phyloP scores from a whole-genome alignment of 2,113 vertebrate genomes.

The Seriola aureovittata region DNA sequence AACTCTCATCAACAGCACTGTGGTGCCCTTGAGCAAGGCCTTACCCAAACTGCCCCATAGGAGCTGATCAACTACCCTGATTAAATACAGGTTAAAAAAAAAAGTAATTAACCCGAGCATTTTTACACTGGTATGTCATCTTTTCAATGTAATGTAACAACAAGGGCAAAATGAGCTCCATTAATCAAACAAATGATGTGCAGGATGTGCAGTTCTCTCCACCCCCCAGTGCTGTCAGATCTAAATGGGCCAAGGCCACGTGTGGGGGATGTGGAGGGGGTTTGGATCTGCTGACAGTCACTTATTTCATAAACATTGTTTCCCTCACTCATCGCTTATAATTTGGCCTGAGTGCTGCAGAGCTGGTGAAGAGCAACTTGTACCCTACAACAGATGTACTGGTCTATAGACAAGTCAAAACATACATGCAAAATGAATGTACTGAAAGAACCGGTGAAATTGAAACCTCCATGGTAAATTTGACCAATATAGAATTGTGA shows the following conservation, averaged over 20 bases:
- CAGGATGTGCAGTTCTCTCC: slow-evolving; percentile 6
- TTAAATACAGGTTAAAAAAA: no score
- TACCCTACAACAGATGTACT: slow-evolving; percentile 8
- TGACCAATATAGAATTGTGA: not conserved
- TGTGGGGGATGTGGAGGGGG: not conserved
- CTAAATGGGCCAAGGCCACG: slow-evolving; percentile 41
- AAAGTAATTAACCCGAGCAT: not conserved
- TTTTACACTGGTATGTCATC: not conserved
- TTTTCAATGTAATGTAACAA: not conserved
- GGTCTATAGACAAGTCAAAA: not conserved
- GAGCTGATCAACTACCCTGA: not conserved
- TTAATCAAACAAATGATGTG: slow-evolving; percentile 10
- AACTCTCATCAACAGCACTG: not conserved
- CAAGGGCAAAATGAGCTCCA: not conserved
- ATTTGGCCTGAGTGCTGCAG: slow-evolving; percentile 24
- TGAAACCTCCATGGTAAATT: not conserved
- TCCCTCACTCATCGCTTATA: slow-evolving; percentile 41
- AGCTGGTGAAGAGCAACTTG: slow-evolving; percentile 14
- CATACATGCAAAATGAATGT: not conserved
- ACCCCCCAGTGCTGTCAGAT: slow-evolving; percentile 8
- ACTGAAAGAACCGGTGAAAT: not conserved
- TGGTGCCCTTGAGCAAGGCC: not conserved
- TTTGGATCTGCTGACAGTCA: slow-evolving; percentile 33
- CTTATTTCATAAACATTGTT: slow-evolving; percentile 29
- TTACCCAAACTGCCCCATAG: not conserved